Evolutionary conservation across 2,888 invertebrate species (phyloP), one percentile per base, ranked within the genome.

Genomic region (Cosmopolites sordidus): DNA sequence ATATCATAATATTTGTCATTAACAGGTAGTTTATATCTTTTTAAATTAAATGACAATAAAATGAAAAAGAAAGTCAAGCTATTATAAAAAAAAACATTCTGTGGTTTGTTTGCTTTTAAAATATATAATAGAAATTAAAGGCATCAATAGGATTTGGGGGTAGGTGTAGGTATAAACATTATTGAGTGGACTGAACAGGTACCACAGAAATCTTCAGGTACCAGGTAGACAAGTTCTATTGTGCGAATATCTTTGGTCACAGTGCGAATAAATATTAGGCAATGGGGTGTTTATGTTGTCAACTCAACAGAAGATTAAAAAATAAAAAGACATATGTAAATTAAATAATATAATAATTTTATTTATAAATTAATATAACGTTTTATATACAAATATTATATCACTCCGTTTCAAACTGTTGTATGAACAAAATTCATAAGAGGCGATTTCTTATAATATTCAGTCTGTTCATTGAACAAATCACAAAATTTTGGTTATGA

Each of bases 301-400:
- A 33, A 33, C 11, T 12, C 11, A 33, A 8, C 8, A n/a, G n/a
- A n/a, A n/a, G 12, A 4, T 40, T 40, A 40, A 15, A 12, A 40
- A 40, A 38, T 38, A 14, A 40, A 40, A 40, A 9, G 17, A 9
- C 15, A 40, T 9, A 40, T 16, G 2, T 16, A 40, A 22, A 40
- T 53, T 45, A 55, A 55, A 58, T 58, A 58, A 49, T 41, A 54
- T 33, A 49, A 48, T 38, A 51, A 46, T 39, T 51, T 55, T 51
- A 58, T 58, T 58, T 48, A 55, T 55, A 58, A 58, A 52, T 58
- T 51, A 55, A 54, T 38, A 55, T 51, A 54, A 57, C 51, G 54
- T 48, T 51, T 48, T 51, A 51, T 51, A 22, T 43, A 52, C 54
- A 43, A 29, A 39, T 39, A 16, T 16, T 41, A 30, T 48, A 42